A percentile compares a stretch with the other conserved stretches of the same genome.
Evolutionary conservation across 1,140 invertebrate genomes (phyloP).

Genomic region (Aphaenogaster floridana): DNA sequence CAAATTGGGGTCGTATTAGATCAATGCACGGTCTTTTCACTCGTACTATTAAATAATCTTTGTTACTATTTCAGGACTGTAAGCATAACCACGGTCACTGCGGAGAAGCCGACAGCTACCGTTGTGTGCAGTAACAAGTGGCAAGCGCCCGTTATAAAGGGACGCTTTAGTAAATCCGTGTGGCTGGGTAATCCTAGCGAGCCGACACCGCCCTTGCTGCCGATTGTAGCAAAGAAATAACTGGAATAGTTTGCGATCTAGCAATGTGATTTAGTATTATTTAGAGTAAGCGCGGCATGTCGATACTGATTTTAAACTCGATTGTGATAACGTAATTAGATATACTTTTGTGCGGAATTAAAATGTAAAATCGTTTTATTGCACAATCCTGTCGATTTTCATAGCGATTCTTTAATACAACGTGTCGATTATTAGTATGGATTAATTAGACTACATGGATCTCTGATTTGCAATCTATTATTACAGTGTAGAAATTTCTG

Average conservation of each 20-base stretch:
- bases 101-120: constrained; percentile 78
- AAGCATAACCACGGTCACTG: constrained; percentile 76
- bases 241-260: not conserved
- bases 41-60: constrained; percentile 56
- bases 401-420: not conserved
- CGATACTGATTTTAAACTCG: not conserved
- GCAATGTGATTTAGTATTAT: constrained; percentile 35
- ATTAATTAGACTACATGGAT: constrained; percentile 9
- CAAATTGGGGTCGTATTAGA: not conserved
- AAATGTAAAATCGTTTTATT: not conserved
- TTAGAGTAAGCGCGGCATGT: not conserved
- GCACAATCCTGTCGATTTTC: not conserved
- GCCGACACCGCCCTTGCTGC: constrained; percentile 74
- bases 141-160: constrained; percentile 84
- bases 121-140: constrained; percentile 81
- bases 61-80: constrained; percentile 79
- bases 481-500: constrained; percentile 9
- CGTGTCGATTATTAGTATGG: constrained; percentile 3
- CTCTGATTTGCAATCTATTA: constrained; percentile 5
- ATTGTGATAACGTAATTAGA: constrained; percentile 5
- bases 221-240: constrained; percentile 81
- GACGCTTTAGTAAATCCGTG: constrained; percentile 84
- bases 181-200: constrained; percentile 83
- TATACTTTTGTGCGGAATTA: not conserved
- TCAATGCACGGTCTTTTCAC: not conserved